Base-by-base conservation (phyloP, 1,140 invertebrate genomes). In the Papilio dardanus region DNA sequence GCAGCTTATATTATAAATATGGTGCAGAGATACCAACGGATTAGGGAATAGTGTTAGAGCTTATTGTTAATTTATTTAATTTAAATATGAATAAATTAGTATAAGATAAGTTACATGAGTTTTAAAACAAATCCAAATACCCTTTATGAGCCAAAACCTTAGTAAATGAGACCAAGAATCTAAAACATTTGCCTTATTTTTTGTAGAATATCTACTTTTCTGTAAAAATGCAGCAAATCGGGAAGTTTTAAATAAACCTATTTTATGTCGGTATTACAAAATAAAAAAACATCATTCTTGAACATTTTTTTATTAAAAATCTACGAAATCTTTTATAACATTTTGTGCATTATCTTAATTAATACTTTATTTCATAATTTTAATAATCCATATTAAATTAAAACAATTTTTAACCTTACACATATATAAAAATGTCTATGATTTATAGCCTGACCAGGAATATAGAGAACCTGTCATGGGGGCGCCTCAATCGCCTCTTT, bases 1-100 rank as follows among this genome's bases (percentile, higher is more conserved):
- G 87, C 54, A 77, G 82, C 65, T 76, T 92, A 16, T 92, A 87
- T 71, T 81, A 80, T 69, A 85, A 92, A 85, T 92, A 90, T 82
- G 90, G 89, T 78, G 82, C 81, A 1, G 89, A 89, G 2, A 77
- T 88, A 1, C 65, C 76, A 3, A 77, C 65, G 19, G 65, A 83
- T 28, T 78, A 54, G n/a, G 30, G 16, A 3, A 58, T 14, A 74
- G 66, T 37, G 21, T 50, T 58, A 58, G 24, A 46, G 46, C 24
- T 50, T 50, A 69, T 50, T 62, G 21, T 62, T 62, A 62, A 62
- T 62, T 62, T 62, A 62, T 62, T 62, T 62, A 28, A 62, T 62
- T 62, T 62, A 62, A 62, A 62, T 62, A 12, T 14, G 54, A 62
- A 62, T 62, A 62, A 62, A 62, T 14, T 4, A 12, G 54, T 62